Base-by-base conservation (phyloP, 2,113 vertebrate genomes). In the Plectropomus leopardus region DNA sequence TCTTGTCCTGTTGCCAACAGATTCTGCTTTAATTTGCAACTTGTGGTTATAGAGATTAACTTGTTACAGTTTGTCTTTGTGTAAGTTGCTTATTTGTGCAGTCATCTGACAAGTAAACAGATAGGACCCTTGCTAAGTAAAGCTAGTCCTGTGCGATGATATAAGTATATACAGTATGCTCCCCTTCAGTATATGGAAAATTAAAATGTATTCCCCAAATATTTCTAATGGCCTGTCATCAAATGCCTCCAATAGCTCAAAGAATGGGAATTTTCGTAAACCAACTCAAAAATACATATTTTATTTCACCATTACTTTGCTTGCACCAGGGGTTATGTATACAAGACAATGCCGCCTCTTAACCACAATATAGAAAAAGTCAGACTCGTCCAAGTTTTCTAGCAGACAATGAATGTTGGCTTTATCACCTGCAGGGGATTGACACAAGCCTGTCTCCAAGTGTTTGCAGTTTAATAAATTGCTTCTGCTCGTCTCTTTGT, bases 401-500 rank as follows among this genome's bases (percentile, higher is more conserved):
- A n/a, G 36, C 40, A 42, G 48, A 74, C 30, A 36, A 21, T 68
- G 40, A 72, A 66, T 51, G 32, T 5, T 7, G 36, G 66, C 68
- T 76, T 76, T 78, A 47, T 80, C 51, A 54, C 74, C 69, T 72
- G 61, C 26, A 71, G 14, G 50, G 45, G 50, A 77, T 60, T 45
- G 73, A 82, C 87, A 71, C 19, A n/a, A 59, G 65, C 66, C 44
- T 51, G 24, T 32, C 51, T 72, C 34, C 1, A 32, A 84, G 83
- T 63, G 80, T 82, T 80, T 86, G 76, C 67, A 50, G 75, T 50
- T 6, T 70, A 47, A 83, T 75, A 72, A 86, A 90, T 88, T 83
- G 84, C 81, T 84, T 91, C 82, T 79, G 67, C 86, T 84, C n/a
- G 11, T 23, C 32, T 65, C 63, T 89, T 84, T 78, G 78, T 83